These are phyloP conservation scores for Cyprinus carpio DNA, from an alignment of 2,113 vertebrate species.

Conservation along the genomic window DNA sequence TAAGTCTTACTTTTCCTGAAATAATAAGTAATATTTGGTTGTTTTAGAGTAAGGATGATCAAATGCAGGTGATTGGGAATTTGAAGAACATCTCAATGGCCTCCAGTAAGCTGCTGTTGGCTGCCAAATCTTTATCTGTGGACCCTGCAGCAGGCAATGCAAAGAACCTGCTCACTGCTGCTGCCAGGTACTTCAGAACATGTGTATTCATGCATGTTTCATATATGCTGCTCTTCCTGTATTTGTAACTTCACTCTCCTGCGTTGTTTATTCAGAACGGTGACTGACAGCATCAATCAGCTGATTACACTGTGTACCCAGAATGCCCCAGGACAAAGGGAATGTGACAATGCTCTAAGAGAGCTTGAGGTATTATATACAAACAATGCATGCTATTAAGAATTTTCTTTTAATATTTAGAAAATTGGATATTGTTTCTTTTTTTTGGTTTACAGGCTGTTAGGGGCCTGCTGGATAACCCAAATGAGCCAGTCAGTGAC, in stretches of 20 bases:
- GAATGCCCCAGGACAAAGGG: no score
- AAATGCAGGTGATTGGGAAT: slow-evolving; percentile 96
- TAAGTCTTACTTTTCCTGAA: neutral
- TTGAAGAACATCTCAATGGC: slow-evolving; percentile 99
- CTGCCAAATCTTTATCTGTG: slow-evolving; percentile 94
- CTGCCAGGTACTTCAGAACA: slow-evolving; percentile 82
- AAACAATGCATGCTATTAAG: no score
- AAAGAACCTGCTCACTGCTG: slow-evolving; percentile 93
- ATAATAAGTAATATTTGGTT: neutral
- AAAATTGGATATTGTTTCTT: no score
- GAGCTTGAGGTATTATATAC: no score
- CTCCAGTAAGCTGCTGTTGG: slow-evolving; percentile 93
- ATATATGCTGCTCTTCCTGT: slow-evolving; percentile 45
- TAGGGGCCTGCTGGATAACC: no score
- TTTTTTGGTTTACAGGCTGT: no score
- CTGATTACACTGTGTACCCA: no score
- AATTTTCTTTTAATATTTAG: no score
- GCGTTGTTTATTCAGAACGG: no score
- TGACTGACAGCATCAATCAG: no score
- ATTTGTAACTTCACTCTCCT: slow-evolving; percentile 36
- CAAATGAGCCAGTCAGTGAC: no score
- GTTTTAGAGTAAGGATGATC: slow-evolving; percentile 90
- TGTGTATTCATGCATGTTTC: neutral
- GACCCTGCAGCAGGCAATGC: slow-evolving; percentile 95
- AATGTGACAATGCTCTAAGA: no score